phyloP scores from a whole-genome alignment of 2,797 vertebrate species.

The Paratrypauchen microcephalus region DNA sequence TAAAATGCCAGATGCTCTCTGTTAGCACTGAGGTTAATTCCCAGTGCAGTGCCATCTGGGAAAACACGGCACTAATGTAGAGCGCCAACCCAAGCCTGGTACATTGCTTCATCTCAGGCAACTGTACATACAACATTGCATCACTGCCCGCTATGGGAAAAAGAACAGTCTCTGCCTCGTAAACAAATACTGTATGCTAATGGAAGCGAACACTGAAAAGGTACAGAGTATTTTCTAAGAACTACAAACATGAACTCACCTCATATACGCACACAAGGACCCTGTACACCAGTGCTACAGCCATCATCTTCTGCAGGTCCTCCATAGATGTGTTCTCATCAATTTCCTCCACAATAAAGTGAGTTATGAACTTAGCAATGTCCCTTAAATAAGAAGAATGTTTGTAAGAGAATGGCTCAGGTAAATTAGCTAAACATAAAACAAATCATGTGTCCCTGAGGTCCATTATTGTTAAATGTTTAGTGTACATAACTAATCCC shows the following conservation, averaged over 20 bases:
- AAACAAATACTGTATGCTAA: neutral
- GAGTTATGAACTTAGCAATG: conserved; percentile 92
- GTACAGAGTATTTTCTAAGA: neutral
- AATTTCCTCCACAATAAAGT: conserved; percentile 96
- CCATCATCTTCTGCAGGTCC: conserved; percentile 97
- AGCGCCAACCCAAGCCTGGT: conserved; percentile 12
- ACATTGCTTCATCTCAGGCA: conserved; percentile 61
- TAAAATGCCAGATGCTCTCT: conserved; percentile 23
- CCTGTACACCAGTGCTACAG: conserved; percentile 92
- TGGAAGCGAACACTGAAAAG: neutral
- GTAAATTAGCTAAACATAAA: conserved; percentile 1
- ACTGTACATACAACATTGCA: conserved; percentile 60
- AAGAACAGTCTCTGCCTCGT: conserved; percentile 20
- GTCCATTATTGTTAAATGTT: neutral
- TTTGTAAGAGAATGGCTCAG: conserved; percentile 3
- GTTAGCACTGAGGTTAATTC: conserved; percentile 23
- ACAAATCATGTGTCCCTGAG: neutral
- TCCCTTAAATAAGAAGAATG: conserved; percentile 79
- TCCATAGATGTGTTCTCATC: conserved; percentile 95
- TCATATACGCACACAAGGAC: conserved; percentile 93
- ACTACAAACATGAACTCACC: conserved; percentile 69
- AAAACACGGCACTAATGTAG: conserved; percentile 28
- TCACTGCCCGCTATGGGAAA: conserved; percentile 53
- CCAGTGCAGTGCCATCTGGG: conserved; percentile 37
- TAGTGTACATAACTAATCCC: neutral